Conservation (phyloP, 2,797 vertebrate genomes). For the Phyllotis vaccarum region DNA sequence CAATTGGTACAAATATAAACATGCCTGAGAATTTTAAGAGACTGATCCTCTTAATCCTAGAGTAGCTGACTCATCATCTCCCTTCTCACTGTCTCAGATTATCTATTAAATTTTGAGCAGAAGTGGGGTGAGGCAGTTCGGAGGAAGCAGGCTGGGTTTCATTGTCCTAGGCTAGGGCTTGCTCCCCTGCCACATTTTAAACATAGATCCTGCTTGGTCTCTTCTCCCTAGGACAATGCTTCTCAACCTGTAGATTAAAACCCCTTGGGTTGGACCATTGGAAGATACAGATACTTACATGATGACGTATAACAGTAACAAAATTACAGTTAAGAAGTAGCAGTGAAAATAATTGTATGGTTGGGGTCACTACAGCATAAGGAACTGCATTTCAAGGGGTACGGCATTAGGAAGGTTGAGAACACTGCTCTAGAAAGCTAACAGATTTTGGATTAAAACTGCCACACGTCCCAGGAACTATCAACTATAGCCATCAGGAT, state of each 20-base stretch:
- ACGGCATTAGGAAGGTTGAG: neutral
- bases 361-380: neutral
- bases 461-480: neutral
- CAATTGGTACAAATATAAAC: neutral
- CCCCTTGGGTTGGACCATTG: too few relatives aligned
- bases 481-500: neutral
- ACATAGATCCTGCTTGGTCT: neutral
- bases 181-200: neutral
- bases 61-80: neutral
- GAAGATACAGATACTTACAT: neutral
- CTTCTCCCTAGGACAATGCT: neutral
- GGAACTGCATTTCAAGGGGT: neutral
- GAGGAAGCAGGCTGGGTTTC: neutral
- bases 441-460: neutral
- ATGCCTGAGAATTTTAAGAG: conserved; percentile 22
- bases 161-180: neutral
- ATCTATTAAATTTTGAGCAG: neutral
- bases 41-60: neutral
- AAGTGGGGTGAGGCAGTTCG: neutral
- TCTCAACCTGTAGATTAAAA: neutral
- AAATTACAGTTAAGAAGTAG: neutral
- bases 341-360: neutral
- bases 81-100: neutral
- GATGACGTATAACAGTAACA: neutral
- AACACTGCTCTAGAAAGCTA: neutral